A percentile compares a stretch with the other conserved stretches of the same genome.
These are phyloP conservation scores for Pongo pygmaeus DNA, from an alignment of 2,113 vertebrate species.

Conservation along the genomic window DNA sequence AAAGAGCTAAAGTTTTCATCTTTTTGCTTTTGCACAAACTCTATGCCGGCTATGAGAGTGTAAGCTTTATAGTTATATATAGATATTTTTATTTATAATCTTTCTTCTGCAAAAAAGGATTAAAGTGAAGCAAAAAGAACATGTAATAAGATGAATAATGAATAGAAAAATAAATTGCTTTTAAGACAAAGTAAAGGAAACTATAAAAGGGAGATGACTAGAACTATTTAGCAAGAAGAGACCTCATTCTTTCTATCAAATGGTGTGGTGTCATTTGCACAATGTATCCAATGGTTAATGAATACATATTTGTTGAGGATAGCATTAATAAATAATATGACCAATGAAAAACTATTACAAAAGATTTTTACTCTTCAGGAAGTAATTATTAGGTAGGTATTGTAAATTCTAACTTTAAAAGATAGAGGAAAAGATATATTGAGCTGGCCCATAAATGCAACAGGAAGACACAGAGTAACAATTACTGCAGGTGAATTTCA, in stretches of 20 bases:
- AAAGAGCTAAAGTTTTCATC: neutral
- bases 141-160: neutral
- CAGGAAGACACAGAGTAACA: neutral
- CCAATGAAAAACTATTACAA: neutral
- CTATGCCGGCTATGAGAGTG: neutral
- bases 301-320: neutral
- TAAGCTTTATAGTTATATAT: neutral
- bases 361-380: neutral
- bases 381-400: neutral
- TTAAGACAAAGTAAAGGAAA: neutral
- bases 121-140: neutral
- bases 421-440: neutral
- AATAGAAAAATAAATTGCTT: neutral
- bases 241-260: neutral
- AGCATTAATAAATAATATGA: neutral
- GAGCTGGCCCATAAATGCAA: neutral
- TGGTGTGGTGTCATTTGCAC: neutral
- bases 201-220: neutral
- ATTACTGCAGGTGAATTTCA: neutral
- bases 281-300: neutral
- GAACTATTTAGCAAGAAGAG: neutral
- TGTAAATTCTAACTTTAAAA: neutral
- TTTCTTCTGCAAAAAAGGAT: neutral
- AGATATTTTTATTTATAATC: neutral
- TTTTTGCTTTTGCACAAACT: neutral